Evolutionary conservation across 2,797 vertebrate species (phyloP).

Genomic region (Sparus aurata): DNA sequence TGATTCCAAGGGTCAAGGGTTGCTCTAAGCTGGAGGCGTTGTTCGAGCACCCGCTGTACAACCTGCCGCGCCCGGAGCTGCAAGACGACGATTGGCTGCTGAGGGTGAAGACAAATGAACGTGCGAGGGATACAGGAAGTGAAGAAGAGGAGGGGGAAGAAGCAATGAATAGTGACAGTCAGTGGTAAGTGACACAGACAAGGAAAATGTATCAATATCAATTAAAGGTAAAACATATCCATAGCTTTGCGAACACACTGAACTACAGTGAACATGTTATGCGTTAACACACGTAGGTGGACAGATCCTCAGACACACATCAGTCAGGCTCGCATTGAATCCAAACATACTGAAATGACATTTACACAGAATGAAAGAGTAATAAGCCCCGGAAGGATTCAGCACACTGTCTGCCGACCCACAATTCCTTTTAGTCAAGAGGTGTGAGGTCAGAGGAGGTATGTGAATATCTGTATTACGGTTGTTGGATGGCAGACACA

Average conservation of each 20-base stretch:
- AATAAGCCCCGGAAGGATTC: not conserved
- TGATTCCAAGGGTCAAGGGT: slow-evolving; percentile 24
- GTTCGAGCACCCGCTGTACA: slow-evolving; percentile 88
- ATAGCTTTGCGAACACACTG: no score
- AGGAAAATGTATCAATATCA: not conserved
- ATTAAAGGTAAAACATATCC: not conserved
- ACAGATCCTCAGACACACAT: not conserved
- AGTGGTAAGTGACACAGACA: slow-evolving; percentile 65
- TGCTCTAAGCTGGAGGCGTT: slow-evolving; percentile 83
- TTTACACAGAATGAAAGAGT: not conserved
- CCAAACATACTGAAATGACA: not conserved
- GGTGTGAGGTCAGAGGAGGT: not conserved
- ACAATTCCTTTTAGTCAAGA: not conserved
- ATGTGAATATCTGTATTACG: slow-evolving; percentile 6
- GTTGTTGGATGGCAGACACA: not conserved
- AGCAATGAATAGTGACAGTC: slow-evolving; percentile 37
- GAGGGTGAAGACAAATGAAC: slow-evolving; percentile 77
- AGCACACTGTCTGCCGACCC: not conserved
- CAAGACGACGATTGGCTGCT: slow-evolving; percentile 88
- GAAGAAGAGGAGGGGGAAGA: slow-evolving; percentile 50
- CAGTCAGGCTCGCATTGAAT: not conserved
- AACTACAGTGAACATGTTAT: no score
- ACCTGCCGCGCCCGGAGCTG: slow-evolving; percentile 73
- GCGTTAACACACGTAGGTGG: not conserved
- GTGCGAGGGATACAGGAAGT: slow-evolving; percentile 43